phyloP scores from a whole-genome alignment of 2,888 invertebrate genomes.

The Ellobium chinense region DNA sequence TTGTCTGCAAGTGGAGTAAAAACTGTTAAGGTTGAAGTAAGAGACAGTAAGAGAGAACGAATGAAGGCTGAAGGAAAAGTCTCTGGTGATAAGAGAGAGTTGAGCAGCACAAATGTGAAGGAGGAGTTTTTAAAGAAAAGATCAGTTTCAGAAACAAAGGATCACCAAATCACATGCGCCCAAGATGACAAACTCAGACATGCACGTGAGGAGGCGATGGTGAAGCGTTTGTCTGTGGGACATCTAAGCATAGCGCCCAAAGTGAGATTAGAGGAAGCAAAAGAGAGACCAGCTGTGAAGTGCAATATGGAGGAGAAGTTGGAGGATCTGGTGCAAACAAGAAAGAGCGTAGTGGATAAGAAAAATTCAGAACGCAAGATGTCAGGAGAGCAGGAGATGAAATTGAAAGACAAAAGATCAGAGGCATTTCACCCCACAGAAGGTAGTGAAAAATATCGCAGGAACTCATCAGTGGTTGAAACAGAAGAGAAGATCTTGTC shows the following conservation, averaged over 20 bases:
- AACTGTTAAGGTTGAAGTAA: neutral
- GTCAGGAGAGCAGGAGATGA: neutral
- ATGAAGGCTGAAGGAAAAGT: neutral
- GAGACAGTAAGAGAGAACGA: neutral
- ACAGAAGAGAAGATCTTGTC: neutral
- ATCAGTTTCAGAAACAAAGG: neutral
- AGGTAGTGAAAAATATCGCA: neutral
- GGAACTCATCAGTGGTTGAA: neutral
- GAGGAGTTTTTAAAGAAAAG: neutral
- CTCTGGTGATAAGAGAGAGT: neutral
- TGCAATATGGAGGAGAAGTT: neutral
- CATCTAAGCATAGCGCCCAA: neutral
- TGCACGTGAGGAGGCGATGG: neutral
- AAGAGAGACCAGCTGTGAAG: neutral
- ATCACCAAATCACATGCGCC: neutral
- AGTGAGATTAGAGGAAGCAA: neutral
- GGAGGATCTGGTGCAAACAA: neutral
- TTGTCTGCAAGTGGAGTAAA: neutral
- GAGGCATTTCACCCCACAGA: neutral
- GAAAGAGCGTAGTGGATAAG: neutral
- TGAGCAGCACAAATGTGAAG: neutral
- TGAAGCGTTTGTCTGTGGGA: neutral
- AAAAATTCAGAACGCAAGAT: slow-evolving; percentile 6
- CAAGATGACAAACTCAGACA: neutral
- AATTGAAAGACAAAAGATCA: neutral